These are phyloP conservation scores for Acrocephalus kingi DNA, from an alignment of 2,113 vertebrate species.

Conservation along the genomic window DNA sequence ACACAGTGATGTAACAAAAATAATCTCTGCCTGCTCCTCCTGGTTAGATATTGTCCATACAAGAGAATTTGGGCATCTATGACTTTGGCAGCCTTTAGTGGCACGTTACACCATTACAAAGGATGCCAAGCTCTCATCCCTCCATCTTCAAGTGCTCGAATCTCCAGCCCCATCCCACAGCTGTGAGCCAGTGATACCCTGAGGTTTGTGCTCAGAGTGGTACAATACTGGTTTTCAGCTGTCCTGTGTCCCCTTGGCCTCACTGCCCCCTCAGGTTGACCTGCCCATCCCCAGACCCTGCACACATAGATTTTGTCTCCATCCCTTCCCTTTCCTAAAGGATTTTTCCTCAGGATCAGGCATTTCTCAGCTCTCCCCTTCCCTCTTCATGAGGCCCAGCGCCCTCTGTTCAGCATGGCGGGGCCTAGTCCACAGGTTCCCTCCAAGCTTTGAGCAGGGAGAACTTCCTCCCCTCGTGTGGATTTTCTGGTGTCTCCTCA, in stretches of 20 bases:
- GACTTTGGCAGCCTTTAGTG: not conserved
- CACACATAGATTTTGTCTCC: not conserved
- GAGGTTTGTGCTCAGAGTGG: not conserved
- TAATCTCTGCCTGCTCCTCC: not conserved
- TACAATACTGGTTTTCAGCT: not conserved
- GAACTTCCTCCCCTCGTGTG: not conserved
- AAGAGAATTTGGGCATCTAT: not conserved
- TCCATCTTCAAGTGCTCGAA: not conserved
- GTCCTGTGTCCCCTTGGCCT: not conserved
- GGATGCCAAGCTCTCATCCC: not conserved
- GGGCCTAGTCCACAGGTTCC: not conserved
- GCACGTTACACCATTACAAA: too few species aligned
- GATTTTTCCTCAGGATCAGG: not conserved
- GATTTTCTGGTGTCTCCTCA: slow-evolving; percentile 53
- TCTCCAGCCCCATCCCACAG: not conserved
- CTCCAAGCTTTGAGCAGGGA: accelerated
- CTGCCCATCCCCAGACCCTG: not conserved
- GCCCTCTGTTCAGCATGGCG: not conserved
- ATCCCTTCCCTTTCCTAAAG: not conserved
- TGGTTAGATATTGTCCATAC: not conserved
- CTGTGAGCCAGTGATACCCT: not conserved
- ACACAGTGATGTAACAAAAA: not conserved
- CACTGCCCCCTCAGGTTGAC: not conserved
- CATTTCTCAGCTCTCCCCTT: not conserved
- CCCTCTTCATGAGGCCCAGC: accelerated